Base-by-base conservation (phyloP, 2,113 vertebrate genomes). In the Corydoras sp. region DNA sequence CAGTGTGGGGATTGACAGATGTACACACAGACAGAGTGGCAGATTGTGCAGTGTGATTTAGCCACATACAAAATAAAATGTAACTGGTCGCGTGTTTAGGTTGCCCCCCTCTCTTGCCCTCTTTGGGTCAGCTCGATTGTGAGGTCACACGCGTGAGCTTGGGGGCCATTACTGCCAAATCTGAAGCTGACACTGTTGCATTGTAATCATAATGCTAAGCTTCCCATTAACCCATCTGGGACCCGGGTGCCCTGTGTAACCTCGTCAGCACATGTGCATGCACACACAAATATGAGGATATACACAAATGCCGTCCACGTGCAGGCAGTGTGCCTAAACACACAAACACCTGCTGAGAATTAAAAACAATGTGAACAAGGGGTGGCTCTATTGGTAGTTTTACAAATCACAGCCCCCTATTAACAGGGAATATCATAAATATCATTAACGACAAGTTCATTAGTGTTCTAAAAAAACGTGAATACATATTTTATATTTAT, bases 121-220 rank as follows among this genome's bases (percentile, higher is more conserved):
- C 65, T 54, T 86, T 86, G 54, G 77, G 65, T 75, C 24, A 65
- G 64, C 65, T 24, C 75, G 71, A 74, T 73, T 63, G 58, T 70
- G 68, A 69, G 71, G 71, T 71, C 68, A 56, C 14, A 58, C 61
- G 65, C 69, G 56, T 86, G 83, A 89, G 85, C 86, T 88, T 84
- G 81, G 85, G 82, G 82, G 80, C 91, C 93, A 93, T 95, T 89
- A 91, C 86, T 70, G 84, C 89, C 90, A 90, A 91, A 92, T 92
- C 90, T 85, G 84, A 90, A 90, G 89, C 91, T 87, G 87, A 91
- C 91, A 93, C 90, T 94, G 90, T 93, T 92, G 91, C 92, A 92
- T 92, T 92, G 89, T 97, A 95, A 97, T 97, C 94, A 92, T 88
- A 90, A 92, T 94, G 92, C 93, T 95, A 93, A 96, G 93, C 91